Evolutionary conservation across 2,113 vertebrate genomes (phyloP), one percentile per base, ranked within the genome.

Genomic region (Passer domesticus): DNA sequence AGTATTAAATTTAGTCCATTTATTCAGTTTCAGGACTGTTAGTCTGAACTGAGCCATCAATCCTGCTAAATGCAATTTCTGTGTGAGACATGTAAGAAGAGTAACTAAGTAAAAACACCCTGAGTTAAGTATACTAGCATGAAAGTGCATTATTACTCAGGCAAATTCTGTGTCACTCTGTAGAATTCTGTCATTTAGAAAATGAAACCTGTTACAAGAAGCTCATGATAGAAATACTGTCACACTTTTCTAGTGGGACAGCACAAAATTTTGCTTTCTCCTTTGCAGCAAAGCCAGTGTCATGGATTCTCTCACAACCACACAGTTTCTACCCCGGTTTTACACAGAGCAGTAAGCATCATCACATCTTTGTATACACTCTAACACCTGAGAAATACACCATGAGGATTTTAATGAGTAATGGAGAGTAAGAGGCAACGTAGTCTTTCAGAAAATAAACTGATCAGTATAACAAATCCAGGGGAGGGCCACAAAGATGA

Each of bases 391-490:
- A 84, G 69, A 92, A 84, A 89, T 44, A 46, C 9, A 63, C 21
- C 47, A 24, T 1, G 2, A 70, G 21, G 23, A 41, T 44, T 73
- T 91, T 67, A 41, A 37, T 46, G 47, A 84, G 30, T 35, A 70
- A 46, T 11, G 23, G 35, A 84, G 56, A 80, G 47, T 21, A 50
- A 82, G 30, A 0, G 1, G 39, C 24, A 77, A 50, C 0, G 0
- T 15, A 27, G 15, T 12, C 30, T 66, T 84, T 55, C 56, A 55
- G 44, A 91, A 83, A 79, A 75, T 12, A 79, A 84, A 33, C 10
- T 37, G 23, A 31, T 43, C 2, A 3, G 33, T 55, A 39, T 24
- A 53, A 30, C 0, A 0, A 60, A 67, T 60, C 20, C 53, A 46
- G 16, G 37, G 30, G 28, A 68, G n/a, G 9, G 46, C 15, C 53